Base-by-base conservation (phyloP, 2,113 vertebrate species). In the Plectropomus leopardus region DNA sequence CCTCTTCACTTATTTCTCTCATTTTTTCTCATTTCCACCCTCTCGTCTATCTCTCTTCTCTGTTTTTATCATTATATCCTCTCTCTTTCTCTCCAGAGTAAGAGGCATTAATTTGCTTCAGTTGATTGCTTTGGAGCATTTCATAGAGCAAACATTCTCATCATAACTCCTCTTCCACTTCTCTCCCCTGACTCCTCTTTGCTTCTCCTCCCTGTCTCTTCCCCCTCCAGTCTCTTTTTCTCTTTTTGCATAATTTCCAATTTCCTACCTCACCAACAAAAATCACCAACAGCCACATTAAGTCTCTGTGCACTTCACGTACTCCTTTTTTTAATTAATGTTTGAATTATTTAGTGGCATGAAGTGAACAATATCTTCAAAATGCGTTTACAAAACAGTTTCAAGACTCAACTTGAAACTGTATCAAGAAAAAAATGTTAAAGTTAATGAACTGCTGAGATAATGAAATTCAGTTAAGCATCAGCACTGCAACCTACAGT, bases 81-180 rank as follows among this genome's bases (percentile, higher is more conserved):
- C 70, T 55, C 51, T 47, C 30, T 59, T 36, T 59, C 82, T 73
- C 76, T 77, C 64, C 40, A 70, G 73, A 74, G 78, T 75, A 60
- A 86, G 81, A 85, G 30, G 65, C 78, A 85, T 86, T 87, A 26
- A 88, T 90, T 88, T 83, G 76, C 76, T 65, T 64, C 32, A 75
- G 53, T 59, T 86, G 86, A 90, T 90, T 90, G 78, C 82, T 87
- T 80, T 83, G 70, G 68, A 86, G 79, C 45, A 48, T 89, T 79
- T 82, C 77, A 86, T 72, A 70, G 13, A 73, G 57, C 75, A 88
- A 87, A 87, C 71, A 79, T 17, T 40, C 78, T 87, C 72, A 72
- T 80, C 65, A 76, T 54, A 76, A 76, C 80, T 74, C 42, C 66
- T 76, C 59, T 48, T 79, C 68, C 64, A 70, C 70, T 61, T 51